Evolutionary conservation across 1,140 invertebrate genomes (phyloP).

Genomic region (Cecropterus lyciades): DNA sequence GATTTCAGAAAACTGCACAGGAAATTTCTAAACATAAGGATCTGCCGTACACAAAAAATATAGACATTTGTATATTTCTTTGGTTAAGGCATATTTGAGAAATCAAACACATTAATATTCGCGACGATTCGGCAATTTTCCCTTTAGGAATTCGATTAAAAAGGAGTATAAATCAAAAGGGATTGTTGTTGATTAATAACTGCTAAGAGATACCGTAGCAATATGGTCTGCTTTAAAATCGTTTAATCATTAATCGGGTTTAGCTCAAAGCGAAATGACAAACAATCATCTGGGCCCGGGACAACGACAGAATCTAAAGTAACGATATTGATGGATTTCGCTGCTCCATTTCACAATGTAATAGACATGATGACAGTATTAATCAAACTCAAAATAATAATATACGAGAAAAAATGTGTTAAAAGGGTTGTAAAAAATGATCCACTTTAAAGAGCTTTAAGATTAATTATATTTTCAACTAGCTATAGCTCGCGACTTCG

Average conservation of each 20-base stretch:
- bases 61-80: no score
- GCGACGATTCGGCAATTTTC: neutral
- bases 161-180: conserved; percentile 9
- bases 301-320: conserved; percentile 25
- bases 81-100: no score
- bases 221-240: conserved; percentile 22
- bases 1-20: no score
- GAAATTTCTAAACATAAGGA: no score
- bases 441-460: no score
- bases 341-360: conserved; percentile 2
- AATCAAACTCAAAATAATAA: neutral
- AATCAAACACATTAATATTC: neutral
- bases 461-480: no score
- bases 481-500: no score
- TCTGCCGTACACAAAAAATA: no score
- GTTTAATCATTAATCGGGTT: conserved; percentile 23
- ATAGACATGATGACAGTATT: no score
- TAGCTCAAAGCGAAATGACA: conserved; percentile 21
- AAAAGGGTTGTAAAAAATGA: no score
- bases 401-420: conserved; percentile 5
- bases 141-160: neutral
- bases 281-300: conserved; percentile 21
- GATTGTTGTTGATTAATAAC: conserved; percentile 10
- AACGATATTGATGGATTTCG: conserved; percentile 23
- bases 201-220: conserved; percentile 10